phyloP scores from a whole-genome alignment of 2,888 invertebrate species.

The Drosophila rubida region DNA sequence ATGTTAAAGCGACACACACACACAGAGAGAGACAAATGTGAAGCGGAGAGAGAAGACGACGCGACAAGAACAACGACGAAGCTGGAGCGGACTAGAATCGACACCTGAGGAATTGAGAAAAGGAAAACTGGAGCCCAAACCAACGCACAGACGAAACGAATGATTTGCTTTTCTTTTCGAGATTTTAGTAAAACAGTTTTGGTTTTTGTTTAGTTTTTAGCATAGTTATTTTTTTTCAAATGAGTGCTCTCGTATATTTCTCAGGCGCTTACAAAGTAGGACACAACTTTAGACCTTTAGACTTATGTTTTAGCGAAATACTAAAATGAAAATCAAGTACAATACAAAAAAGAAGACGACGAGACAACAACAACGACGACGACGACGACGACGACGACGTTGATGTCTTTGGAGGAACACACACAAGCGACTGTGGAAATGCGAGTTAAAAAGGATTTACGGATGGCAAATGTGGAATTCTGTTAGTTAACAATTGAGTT shows the following conservation, averaged over 20 bases:
- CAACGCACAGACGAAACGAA: slow-evolving; percentile 36
- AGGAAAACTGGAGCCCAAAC: slow-evolving; percentile 46
- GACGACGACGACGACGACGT: slow-evolving; percentile 40
- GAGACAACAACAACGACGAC: slow-evolving; percentile 24
- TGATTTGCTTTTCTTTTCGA: neutral
- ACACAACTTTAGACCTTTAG: slow-evolving; percentile 46
- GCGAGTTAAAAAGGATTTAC: slow-evolving; percentile 13
- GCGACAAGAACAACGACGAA: slow-evolving; percentile 11
- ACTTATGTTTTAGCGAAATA: slow-evolving; percentile 35
- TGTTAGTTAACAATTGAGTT: slow-evolving; percentile 39
- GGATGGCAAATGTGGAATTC: slow-evolving; percentile 11
- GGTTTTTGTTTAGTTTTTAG: slow-evolving; percentile 67
- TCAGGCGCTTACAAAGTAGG: slow-evolving; percentile 57
- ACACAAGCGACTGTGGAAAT: slow-evolving; percentile 45
- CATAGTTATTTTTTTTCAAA: slow-evolving; percentile 45
- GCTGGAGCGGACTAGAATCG: slow-evolving; percentile 4
- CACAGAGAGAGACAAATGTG: slow-evolving; percentile 45
- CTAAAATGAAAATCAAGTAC: slow-evolving; percentile 19
- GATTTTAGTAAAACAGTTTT: slow-evolving; percentile 72
- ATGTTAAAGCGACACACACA: slow-evolving; percentile 53
- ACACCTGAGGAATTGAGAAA: slow-evolving; percentile 13
- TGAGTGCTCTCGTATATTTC: slow-evolving; percentile 55
- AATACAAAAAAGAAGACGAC: slow-evolving; percentile 6
- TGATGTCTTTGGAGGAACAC: slow-evolving; percentile 29
- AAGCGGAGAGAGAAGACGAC: slow-evolving; percentile 26